Base-by-base conservation (phyloP, 2,797 vertebrate genomes). In the Australoheros facetus region DNA sequence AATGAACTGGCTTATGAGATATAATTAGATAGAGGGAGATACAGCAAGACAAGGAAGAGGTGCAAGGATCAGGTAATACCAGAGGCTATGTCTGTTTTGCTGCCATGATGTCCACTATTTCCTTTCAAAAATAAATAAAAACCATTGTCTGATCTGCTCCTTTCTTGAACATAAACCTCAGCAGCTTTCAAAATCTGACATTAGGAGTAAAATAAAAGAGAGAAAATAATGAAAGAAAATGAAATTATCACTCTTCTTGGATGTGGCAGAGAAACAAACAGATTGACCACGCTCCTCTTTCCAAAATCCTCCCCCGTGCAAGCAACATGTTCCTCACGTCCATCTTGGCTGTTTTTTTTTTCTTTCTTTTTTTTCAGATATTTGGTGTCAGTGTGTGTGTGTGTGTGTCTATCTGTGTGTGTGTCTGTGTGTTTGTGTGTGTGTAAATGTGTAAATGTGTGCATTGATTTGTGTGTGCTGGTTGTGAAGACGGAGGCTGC, bases 271-370 rank as follows among this genome's bases (percentile, higher is more conserved):
- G 93, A 95, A 95, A 96, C 94, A 96, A 96, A 96, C 96, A 96
- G 96, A 96, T 96, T 96, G 96, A 96, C 95, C 95, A 94, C 85
- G 90, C 92, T 95, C 94, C 92, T 91, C 93, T 94, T 93, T 96
- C 95, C 96, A 96, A 95, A 96, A 95, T 95, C 95, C 95, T 95
- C 95, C 95, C 95, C 95, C 95, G 91, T 96, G 92, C 94, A 95
- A 93, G 93, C 96, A 96, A 95, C 96, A 96, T 96, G 95, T 95
- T 94, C 94, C 93, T 95, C 95, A 94, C 94, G 94, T 96, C 95
- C 95, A 95, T 95, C 95, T 95, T 95, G 93, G 93, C 92, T 94
- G 93, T 87, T 94, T 94, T 74, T 80, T 79, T 76, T 77, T 21
- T 26, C 26, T 26, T 26, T 1, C 0, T 0, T 53, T 21, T 37